Evolutionary conservation across 2,888 invertebrate genomes (phyloP), one percentile per base, ranked within the genome.

Genomic region (Platycnemis pennipes): DNA sequence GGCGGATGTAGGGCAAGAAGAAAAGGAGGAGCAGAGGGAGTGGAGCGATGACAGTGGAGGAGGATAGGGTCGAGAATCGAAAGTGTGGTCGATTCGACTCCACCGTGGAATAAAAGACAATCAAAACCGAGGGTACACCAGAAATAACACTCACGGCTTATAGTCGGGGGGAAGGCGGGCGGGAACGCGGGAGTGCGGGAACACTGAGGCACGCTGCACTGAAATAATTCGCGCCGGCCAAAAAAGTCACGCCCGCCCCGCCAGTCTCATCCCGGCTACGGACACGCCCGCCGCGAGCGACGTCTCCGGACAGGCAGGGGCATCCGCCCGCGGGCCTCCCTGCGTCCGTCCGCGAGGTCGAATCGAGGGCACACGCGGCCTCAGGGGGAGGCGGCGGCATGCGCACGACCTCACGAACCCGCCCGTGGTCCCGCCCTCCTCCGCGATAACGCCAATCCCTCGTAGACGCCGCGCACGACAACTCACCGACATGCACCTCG

Each of bases 311-410:
- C 37, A 26, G 37, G 37, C 37, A 77, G 16, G 26, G 77, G 37
- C 77, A 26, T n/a, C 77, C 7, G 77, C 11, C 22, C 5, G n/a
- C 63, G 3, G 77, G 2, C 77, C n/a, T 8, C 77, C 26, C 77
- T 8, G 13, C 49, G 49, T 31, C 77, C 37, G 37, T 37, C 77
- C 77, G 77, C 77, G 77, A n/a, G 77, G 77, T 77, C 77, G 77
- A 37, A 77, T 77, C 77, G 77, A 77, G 77, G 77, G 77, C 77
- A 77, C 77, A 77, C 77, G 77, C 77, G 77, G 77, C 77, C 77
- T 77, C 77, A 37, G 37, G 77, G 77, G 63, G 63, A 8, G 53
- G 53, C 53, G 53, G 63, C 63, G 26, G 63, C 63, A 63, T 63
- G 63, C 77, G 77, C 77, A 37, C 77, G 77, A 22, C 63, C 63